Evolutionary conservation across 2,113 vertebrate genomes (phyloP), one percentile per base, ranked within the genome.

Genomic region (Gavia stellata): DNA sequence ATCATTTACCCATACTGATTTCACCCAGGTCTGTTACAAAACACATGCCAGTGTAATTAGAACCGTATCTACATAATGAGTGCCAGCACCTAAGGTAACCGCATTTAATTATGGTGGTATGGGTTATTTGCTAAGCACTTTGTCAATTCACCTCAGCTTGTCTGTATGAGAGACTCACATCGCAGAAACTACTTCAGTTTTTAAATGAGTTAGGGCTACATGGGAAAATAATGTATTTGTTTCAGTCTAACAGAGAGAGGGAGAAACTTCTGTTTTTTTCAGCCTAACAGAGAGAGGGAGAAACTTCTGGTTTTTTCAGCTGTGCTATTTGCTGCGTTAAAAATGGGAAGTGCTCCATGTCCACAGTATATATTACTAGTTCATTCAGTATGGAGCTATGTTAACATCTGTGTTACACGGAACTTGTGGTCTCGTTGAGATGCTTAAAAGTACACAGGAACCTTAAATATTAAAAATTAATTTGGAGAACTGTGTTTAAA

Each of bases 341-440:
- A 36, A 52, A 14, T 3, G 36, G 40, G 34, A 52, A 82, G 49
- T 12, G 3, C 26, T 47, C 8, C 0, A 2, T 5, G 6, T n/a
- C 78, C 34, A 28, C 5, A 13, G 36, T 12, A 7, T 15, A 2
- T 17, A 15, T 58, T 33, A 47, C 17, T 15, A 16, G 23, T 40
- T 81, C 24, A 17, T 34, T 73, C 63, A 47, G 44, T 8, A 26
- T 4, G 40, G 29, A 75, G 19, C n/a, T 49, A 24, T 1, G 13
- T 36, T 40, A 42, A 58, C 50, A 34, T 16, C 31, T 47, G 42
- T 17, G 38, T 38, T n/a, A 59, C 1, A 49, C 0, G 0, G 45
- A 90, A 61, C 12, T 10, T 47, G 13, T 5, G 2, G n/a, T 34
- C 21, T 50, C 14, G 12, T 6, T 81, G 73, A 84, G 65, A 49